Conservation (phyloP, 2,113 vertebrate genomes). For the Oostethus manadensis region DNA sequence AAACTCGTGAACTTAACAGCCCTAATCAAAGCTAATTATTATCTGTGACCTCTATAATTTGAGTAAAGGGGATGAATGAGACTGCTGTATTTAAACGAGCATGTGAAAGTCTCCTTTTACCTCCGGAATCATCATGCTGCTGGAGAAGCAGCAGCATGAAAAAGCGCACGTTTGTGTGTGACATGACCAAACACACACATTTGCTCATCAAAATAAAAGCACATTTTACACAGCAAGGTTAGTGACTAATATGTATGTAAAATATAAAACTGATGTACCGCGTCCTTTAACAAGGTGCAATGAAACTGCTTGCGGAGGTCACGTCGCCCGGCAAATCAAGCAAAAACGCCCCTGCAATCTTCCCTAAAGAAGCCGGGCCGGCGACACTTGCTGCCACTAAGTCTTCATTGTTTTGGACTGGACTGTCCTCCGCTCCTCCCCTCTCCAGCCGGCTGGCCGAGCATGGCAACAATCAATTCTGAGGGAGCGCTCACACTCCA, state of each 20-base stretch:
- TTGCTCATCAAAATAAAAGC: constrained; percentile 50
- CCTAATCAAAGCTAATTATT: constrained; percentile 6
- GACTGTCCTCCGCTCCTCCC: constrained; percentile 22
- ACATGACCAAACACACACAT: constrained; percentile 59
- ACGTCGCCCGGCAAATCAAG: constrained; percentile 39
- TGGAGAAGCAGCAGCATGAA: constrained; percentile 27
- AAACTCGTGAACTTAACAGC: constrained; percentile 7
- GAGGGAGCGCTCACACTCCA: constrained; percentile 74
- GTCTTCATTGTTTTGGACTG: constrained; percentile 33
- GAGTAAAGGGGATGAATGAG: constrained; percentile 1
- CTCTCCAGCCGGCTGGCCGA: constrained; percentile 34
- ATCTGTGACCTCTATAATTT: constrained; percentile 20
- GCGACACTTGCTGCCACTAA: constrained; percentile 25
- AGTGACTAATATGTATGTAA: constrained; percentile 69
- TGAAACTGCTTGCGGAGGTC: constrained; percentile 47
- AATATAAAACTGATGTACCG: constrained; percentile 63
- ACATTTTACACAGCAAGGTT: constrained; percentile 64
- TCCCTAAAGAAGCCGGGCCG: constrained; percentile 28
- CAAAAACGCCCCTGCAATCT: constrained; percentile 46
- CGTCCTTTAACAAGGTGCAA: constrained; percentile 50
- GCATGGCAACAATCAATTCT: constrained; percentile 63
- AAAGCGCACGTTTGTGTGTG: constrained; percentile 40
- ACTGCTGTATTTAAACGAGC: neutral
- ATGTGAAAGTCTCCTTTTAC: constrained; percentile 29
- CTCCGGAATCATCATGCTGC: constrained; percentile 39